Base-by-base conservation (phyloP, 2,888 invertebrate species). In the Leptogaster cylindrica region DNA sequence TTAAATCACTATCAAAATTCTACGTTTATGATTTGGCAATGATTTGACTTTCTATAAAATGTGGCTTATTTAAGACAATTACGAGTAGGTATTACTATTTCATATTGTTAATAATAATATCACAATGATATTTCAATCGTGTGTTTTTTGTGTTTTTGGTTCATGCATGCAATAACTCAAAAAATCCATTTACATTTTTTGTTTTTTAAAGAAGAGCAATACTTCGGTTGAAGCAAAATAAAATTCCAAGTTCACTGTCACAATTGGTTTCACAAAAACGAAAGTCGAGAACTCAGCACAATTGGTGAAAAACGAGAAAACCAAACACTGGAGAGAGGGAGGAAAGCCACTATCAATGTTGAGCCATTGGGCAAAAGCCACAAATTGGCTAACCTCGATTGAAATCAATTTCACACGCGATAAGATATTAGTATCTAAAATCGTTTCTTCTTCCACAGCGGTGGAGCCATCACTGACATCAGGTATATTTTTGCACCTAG, bases 321-420 rank as follows among this genome's bases (percentile, higher is more conserved):
- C 25, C n/a, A n/a, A n/a, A n/a, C n/a, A n/a, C 46, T 3, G 46
- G 46, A 7, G 23, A 46, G 25, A 46, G 46, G 10, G 20, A 46
- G 25, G n/a, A 46, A n/a, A n/a, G 23, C 10, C 46, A 20, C 46
- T n/a, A 5, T 20, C 20, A 46, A 46, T 23, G 23, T 46, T 46
- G 46, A 46, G 23, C 46, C 23, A 25, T 20, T 25, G 20, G 10
- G 23, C 51, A 51, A 25, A 16, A 51, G 14, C 12, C 28, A 14
- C 50, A 27, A 25, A 61, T 61, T 28, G 16, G 28, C 5, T 10
- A 41, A 41, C 36, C 44, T 14, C 61, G 28, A 44, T 12, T 18
- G 23, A 61, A 44, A 61, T 61, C 61, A 61, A 61, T 61, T 61
- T 44, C 44, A 44, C 61, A n/a, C 27, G 28, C 61, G 61, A 61